These are phyloP conservation scores for Rhinophrynus dorsalis DNA, from an alignment of 2,797 vertebrate genomes.

Conservation along the genomic window DNA sequence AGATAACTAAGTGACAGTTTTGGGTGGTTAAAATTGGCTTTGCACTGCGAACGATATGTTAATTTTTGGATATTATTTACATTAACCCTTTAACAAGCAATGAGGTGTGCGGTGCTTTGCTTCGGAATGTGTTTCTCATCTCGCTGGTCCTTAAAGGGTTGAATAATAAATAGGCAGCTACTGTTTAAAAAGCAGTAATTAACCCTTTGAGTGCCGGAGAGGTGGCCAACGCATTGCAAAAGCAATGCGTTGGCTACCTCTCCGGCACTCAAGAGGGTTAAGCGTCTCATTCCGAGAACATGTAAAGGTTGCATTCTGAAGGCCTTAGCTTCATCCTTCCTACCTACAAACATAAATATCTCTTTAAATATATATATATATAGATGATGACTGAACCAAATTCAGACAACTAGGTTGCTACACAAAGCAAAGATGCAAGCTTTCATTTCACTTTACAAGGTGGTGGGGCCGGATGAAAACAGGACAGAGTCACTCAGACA, in stretches of 20 bases:
- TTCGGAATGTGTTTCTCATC: no score
- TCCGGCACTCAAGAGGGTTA: no score
- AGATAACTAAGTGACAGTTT: neutral
- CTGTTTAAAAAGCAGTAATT: no score
- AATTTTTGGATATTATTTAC: neutral
- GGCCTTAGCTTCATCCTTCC: constrained; percentile 33
- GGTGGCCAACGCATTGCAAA: no score
- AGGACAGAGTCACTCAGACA: constrained; percentile 20
- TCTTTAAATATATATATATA: constrained; percentile 11
- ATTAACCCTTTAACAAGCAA: no score
- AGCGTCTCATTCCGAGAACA: neutral
- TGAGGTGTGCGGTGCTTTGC: no score
- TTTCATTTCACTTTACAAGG: constrained; percentile 24
- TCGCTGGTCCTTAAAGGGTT: no score
- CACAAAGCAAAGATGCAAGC: constrained; percentile 40
- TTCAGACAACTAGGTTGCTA: constrained; percentile 37
- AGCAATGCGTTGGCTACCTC: no score
- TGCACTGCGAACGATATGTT: no score
- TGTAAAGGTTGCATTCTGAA: neutral
- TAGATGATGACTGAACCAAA: constrained; percentile 31
- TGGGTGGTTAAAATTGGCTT: neutral
- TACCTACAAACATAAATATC: constrained; percentile 41
- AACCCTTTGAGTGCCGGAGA: no score
- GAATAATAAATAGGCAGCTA: neutral
- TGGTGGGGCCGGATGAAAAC: neutral